These are phyloP conservation scores for Girardinus metallicus DNA, from an alignment of 2,797 vertebrate species.

Conservation along the genomic window DNA sequence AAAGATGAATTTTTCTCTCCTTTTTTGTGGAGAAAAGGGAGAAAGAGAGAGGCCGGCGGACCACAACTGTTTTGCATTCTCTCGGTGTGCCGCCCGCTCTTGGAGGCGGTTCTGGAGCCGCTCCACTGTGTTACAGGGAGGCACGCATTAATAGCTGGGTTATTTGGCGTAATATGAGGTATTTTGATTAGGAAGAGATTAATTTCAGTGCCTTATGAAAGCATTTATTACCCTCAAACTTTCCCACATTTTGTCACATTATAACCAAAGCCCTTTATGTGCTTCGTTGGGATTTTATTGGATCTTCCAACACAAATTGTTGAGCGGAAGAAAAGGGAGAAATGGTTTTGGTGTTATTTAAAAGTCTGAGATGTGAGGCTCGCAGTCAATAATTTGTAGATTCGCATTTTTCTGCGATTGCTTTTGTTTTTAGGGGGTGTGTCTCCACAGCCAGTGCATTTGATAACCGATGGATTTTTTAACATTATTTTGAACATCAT, in stretches of 20 bases:
- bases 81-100: slow-evolving; percentile 63
- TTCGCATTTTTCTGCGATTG: not conserved
- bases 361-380: not conserved
- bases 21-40: slow-evolving; percentile 55
- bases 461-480: not conserved
- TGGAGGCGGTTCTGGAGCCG: slow-evolving; percentile 73
- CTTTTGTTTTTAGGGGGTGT: not conserved
- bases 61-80: slow-evolving; percentile 78
- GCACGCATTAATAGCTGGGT: slow-evolving; percentile 72
- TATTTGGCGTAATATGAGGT: slow-evolving; percentile 74
- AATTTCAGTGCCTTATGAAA: slow-evolving; percentile 13
- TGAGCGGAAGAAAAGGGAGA: not conserved
- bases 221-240: slow-evolving; percentile 3
- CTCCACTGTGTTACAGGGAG: slow-evolving; percentile 70
- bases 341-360: not conserved
- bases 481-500: not conserved
- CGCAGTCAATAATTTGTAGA: not conserved
- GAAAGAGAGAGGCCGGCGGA: slow-evolving; percentile 77
- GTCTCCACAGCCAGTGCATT: not conserved
- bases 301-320: not conserved
- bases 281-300: not conserved
- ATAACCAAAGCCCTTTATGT: not conserved
- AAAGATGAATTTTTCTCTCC: slow-evolving; percentile 52
- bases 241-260: slow-evolving; percentile 2
- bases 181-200: slow-evolving; percentile 64